Percentiles rank a stretch among this genome's conserved stretches.
phyloP scores from a whole-genome alignment of 2,113 vertebrate species.

The Zosterops borbonicus region DNA sequence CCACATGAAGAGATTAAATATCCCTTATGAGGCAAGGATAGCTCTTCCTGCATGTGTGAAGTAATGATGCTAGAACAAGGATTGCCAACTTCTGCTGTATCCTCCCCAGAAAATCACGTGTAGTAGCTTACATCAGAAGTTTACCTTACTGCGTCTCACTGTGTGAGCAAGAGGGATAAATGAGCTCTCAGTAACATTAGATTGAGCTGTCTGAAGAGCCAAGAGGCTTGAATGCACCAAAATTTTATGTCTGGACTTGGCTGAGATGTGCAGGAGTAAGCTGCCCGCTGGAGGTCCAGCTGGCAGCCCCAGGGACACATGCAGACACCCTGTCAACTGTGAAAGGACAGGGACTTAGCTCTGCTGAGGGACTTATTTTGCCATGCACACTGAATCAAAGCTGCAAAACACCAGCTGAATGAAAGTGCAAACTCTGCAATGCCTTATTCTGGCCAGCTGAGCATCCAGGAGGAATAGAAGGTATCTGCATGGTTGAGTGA shows the following conservation, averaged over 20 bases:
- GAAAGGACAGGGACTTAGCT: neutral
- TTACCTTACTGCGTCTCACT: neutral
- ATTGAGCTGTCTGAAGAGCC: neutral
- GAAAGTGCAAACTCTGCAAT: neutral
- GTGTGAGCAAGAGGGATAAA: neutral
- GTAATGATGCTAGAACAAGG: neutral
- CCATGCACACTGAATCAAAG: neutral
- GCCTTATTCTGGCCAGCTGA: neutral
- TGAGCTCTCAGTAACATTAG: fast-evolving
- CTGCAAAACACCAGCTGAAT: neutral
- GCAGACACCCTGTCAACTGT: neutral
- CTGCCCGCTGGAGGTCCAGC: neutral
- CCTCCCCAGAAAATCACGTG: neutral
- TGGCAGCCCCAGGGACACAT: neutral
- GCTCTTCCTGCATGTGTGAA: neutral
- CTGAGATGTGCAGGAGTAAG: neutral
- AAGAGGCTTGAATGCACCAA: neutral
- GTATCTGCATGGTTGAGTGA: neutral
- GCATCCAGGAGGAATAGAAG: neutral
- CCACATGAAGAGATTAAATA: neutral
- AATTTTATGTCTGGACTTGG: neutral
- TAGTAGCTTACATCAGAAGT: neutral
- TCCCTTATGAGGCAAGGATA: neutral
- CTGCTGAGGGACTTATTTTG: neutral
- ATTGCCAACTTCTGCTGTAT: neutral